Evolutionary conservation across 2,888 invertebrate genomes (phyloP).

Genomic region (Diarsia brunnea): DNA sequence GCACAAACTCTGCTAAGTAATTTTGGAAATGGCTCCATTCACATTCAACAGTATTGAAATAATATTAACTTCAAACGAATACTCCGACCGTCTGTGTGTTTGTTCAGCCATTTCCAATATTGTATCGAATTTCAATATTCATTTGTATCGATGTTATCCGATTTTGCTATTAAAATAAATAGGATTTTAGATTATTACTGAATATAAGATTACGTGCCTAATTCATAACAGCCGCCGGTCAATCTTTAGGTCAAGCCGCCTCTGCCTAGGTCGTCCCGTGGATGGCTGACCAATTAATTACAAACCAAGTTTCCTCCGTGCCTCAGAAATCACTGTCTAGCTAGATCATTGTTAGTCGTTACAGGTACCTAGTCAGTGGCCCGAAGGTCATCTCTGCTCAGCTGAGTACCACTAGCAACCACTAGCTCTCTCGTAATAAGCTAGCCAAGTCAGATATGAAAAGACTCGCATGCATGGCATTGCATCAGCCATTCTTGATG

Average conservation of each 20-base stretch:
- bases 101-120: background rate
- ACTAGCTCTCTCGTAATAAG: background rate
- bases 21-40: conserved; percentile 12
- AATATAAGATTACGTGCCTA: no score
- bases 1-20: conserved; percentile 22
- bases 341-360: no score
- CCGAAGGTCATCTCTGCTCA: no score
- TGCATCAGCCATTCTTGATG: background rate
- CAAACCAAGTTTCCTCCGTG: no score
- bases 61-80: conserved; percentile 7
- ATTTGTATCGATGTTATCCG: background rate
- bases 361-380: no score
- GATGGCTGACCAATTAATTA: no score
- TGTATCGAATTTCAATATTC: background rate
- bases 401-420: background rate
- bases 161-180: background rate
- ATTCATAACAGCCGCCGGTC: no score
- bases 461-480: background rate
- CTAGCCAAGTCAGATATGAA: background rate
- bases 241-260: no score
- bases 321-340: no score
- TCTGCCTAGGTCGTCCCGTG: no score
- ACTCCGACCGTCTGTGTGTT: background rate
- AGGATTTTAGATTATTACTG: background rate
- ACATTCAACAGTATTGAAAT: conserved; percentile 11